Base-by-base conservation (phyloP, 2,888 invertebrate species). In the Pyrocoelia pectoralis region DNA sequence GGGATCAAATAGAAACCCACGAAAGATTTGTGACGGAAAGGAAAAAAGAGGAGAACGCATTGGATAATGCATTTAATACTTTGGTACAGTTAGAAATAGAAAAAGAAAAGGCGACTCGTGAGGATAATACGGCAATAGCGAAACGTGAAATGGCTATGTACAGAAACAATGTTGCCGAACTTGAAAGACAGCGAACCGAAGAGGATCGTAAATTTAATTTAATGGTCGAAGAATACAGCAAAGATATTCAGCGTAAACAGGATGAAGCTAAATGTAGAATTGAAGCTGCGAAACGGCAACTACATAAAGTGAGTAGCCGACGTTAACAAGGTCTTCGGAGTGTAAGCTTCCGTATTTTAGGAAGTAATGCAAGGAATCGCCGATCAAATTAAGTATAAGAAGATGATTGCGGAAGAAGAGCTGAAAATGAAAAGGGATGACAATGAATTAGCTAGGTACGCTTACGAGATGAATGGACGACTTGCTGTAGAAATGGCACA, bases 191-290 rank as follows among this genome's bases (percentile, higher is more conserved):
- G 62, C 70, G 76, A 6, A 73, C 75, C 56, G 67, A 72, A 15
- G 80, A 81, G 64, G 80, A 81, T 43, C 61, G 66, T 10, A 67
- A 75, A 65, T 64, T 80, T 2, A 65, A 73, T 12, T 69, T 70
- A 56, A 51, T 80, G n/a, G 58, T 80, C 24, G 70, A 74, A 13
- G 64, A 74, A 12, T 72, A 78, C 60, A 69, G 72, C 38, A 71
- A 71, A 19, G 73, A 69, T 24, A 71, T 78, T 12, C 74, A 79
- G 54, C 69, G 67, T 28, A 76, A 79, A 60, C 76, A 79, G 52
- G 76, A 78, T 18, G 77, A 78, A 14, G 78, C 76, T 0, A 68
- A 65, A 15, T 80, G 80, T 63, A 78, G 79, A 65, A 56, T 77
- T 2, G 52, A 72, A 18, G 69, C 68, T 51, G 80, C 81, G 2